Conservation (phyloP, 35 echinoderm and acorn worm genomes). For the Lytechinus pictus region DNA sequence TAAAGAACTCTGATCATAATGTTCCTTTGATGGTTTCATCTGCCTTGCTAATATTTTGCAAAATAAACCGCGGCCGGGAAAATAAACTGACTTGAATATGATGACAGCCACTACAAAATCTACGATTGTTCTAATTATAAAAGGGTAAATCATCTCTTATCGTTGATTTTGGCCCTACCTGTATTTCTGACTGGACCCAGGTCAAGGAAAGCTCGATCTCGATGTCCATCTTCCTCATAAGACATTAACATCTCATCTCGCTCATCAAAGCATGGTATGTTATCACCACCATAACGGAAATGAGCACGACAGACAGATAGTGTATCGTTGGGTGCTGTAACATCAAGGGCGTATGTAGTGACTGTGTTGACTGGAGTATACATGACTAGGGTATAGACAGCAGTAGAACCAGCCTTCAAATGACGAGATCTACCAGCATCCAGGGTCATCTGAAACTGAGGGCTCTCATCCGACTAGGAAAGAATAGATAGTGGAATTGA, state of each 20-base stretch:
- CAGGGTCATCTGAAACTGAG: constrained; percentile 63
- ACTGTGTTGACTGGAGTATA: constrained; percentile 64
- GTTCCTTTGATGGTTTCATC: too few relatives aligned
- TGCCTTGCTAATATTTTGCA: too few relatives aligned
- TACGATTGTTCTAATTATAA: too few relatives aligned
- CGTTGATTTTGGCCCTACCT: constrained; percentile 41
- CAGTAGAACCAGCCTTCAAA: constrained; percentile 61
- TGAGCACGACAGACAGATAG: constrained; percentile 74
- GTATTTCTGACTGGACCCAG: constrained; percentile 82
- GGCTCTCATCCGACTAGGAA: constrained; percentile 68
- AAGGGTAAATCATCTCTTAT: too few relatives aligned
- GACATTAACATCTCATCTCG: constrained; percentile 66
- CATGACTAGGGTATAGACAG: constrained; percentile 72
- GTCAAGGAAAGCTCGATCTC: constrained; percentile 75
- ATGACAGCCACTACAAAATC: too few relatives aligned
- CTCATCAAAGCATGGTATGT: constrained; percentile 83
- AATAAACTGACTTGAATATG: too few relatives aligned
- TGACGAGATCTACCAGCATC: constrained; percentile 29
- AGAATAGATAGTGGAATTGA: background rate
- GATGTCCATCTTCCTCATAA: constrained; percentile 77
- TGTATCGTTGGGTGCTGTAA: constrained; percentile 61
- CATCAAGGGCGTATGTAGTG: constrained; percentile 71
- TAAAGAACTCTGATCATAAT: too few relatives aligned
- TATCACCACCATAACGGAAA: constrained; percentile 58
- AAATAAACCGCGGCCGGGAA: too few relatives aligned